Evolutionary conservation across 2,113 vertebrate genomes (phyloP).

Genomic region (Rhipidura dahli): DNA sequence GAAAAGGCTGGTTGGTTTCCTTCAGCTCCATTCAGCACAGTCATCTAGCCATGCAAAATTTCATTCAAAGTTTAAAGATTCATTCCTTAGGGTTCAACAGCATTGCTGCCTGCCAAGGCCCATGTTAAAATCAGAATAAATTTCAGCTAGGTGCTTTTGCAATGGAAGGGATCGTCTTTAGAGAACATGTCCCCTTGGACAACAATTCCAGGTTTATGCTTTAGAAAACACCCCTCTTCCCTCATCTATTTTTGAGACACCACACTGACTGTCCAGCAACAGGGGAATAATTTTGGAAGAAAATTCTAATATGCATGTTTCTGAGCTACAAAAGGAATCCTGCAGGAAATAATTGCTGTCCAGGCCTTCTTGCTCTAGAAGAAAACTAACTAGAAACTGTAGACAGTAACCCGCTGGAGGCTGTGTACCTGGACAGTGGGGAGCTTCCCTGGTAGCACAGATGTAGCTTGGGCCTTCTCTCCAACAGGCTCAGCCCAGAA

Average conservation of each 20-base stretch:
- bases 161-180: not conserved
- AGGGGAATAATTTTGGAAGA: not conserved
- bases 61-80: conserved; percentile 3
- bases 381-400: not conserved
- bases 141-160: not conserved
- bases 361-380: not conserved
- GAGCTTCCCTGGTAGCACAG: not conserved
- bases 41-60: conserved; percentile 1
- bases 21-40: conserved; percentile 5
- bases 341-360: not conserved
- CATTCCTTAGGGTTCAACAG: not conserved
- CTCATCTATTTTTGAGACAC: not conserved
- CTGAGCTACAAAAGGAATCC: not conserved
- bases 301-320: not conserved
- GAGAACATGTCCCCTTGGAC: not conserved
- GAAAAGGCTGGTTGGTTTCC: not conserved
- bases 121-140: not conserved
- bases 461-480: not conserved
- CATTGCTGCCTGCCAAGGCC: not conserved
- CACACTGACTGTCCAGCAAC: not conserved
- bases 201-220: not conserved
- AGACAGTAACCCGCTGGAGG: fast-evolving
- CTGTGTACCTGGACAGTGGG: not conserved
- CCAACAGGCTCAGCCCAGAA: not conserved
- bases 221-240: not conserved